Percentiles rank a stretch among this genome's conserved stretches.
phyloP scores from a whole-genome alignment of 2,888 invertebrate genomes.

The Chrysina gloriosa region DNA sequence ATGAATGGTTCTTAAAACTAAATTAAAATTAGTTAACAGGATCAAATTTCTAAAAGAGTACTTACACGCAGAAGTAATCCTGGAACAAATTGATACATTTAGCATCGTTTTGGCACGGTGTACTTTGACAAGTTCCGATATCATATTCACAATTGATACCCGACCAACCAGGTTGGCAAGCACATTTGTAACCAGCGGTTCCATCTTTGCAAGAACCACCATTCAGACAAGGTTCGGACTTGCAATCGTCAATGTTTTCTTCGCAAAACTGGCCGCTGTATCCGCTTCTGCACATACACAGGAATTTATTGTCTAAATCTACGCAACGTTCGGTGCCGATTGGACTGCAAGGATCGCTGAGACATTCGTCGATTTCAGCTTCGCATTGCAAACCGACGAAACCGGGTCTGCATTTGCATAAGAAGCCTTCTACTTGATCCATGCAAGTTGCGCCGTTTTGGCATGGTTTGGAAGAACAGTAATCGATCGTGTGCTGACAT shows the following conservation, averaged over 20 bases:
- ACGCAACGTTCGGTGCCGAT: constrained; percentile 91
- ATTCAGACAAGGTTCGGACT: constrained; percentile 86
- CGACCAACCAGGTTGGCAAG: constrained; percentile 88
- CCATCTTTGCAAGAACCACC: constrained; percentile 90
- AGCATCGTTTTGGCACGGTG: constrained; percentile 94
- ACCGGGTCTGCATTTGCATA: constrained; percentile 93
- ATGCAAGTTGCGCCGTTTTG: constrained; percentile 91
- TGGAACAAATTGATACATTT: constrained; percentile 92
- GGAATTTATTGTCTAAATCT: constrained; percentile 87
- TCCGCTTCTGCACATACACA: constrained; percentile 90
- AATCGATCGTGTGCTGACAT: constrained; percentile 94
- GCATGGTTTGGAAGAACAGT: constrained; percentile 90
- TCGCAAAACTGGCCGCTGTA: constrained; percentile 88
- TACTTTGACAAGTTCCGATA: constrained; percentile 86
- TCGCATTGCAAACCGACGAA: constrained; percentile 94
- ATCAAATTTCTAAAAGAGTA: too few species aligned
- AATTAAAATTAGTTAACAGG: too few species aligned
- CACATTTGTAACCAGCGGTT: constrained; percentile 84
- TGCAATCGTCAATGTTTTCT: constrained; percentile 88
- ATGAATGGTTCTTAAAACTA: constrained; percentile 25
- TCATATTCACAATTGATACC: constrained; percentile 88
- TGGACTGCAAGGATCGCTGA: constrained; percentile 90
- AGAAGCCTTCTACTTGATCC: constrained; percentile 90
- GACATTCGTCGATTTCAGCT: constrained; percentile 91
- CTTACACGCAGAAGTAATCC: constrained; percentile 90